Evolutionary conservation across 2,113 vertebrate genomes (phyloP).

Genomic region (Campylorhamphus procurvoides): DNA sequence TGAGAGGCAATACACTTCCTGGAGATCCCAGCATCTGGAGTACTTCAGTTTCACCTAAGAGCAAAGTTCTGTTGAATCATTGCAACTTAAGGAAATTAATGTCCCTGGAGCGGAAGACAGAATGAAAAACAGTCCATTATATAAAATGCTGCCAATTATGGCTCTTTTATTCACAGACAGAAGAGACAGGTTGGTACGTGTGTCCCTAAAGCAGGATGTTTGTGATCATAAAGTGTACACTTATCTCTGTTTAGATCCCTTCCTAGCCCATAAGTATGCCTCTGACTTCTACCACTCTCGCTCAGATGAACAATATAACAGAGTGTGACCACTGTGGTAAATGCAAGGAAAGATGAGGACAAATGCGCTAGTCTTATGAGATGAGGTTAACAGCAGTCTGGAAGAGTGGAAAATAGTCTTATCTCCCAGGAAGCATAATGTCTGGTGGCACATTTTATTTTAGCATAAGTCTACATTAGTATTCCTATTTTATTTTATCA

Average conservation of each 20-base stretch:
- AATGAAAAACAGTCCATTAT: not conserved
- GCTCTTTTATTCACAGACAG: not conserved
- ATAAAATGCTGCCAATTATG: not conserved
- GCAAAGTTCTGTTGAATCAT: not conserved
- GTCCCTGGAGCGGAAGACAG: not conserved
- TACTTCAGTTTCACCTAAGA: not conserved
- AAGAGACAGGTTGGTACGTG: accelerated
- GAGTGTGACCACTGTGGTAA: not conserved
- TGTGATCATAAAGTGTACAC: not conserved
- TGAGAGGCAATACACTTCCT: not conserved
- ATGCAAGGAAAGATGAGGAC: not conserved
- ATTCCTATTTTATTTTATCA: not conserved
- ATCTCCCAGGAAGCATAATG: not conserved
- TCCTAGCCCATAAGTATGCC: not conserved
- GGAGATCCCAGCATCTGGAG: not conserved
- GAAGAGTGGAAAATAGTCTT: not conserved
- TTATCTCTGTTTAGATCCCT: not conserved
- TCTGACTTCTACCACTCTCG: not conserved
- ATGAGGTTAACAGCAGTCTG: not conserved
- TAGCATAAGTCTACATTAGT: not conserved
- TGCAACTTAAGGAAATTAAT: not conserved
- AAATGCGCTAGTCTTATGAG: not conserved
- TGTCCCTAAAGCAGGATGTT: not conserved
- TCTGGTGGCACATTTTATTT: not conserved
- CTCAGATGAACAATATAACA: not conserved